Base-by-base conservation (phyloP, 2,113 vertebrate genomes). In the Datnioides undecimradiatus region DNA sequence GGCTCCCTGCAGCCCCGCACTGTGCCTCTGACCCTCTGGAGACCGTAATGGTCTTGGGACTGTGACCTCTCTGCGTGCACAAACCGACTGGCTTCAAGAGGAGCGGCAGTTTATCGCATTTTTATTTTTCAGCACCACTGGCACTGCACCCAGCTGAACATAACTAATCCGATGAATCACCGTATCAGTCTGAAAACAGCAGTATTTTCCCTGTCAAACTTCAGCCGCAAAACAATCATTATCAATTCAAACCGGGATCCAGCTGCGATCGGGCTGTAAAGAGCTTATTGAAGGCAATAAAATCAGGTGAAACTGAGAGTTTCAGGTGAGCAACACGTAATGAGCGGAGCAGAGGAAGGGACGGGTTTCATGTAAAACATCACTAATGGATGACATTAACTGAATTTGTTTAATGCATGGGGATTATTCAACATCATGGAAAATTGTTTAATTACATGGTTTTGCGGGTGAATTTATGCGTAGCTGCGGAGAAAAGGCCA, bases 371-470 rank as follows among this genome's bases (percentile, higher is more conserved):
- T 52, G 19, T 14, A 43, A 75, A 84, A 82, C 80, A 49, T 13
- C 33, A 54, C 34, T 73, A 84, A 80, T 46, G 57, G 62, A 59
- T 87, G 76, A 83, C 80, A 82, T 86, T 79, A 34, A 13, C 79
- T 58, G 59, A 86, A 82, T 83, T 62, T 27, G 65, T 62, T 52
- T 71, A 83, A 74, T 63, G 48, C 45, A 46, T 34, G 38, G 43
- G 69, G 84, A 85, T 87, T 82, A 87, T 76, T 75, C 52, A 78
- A 62, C 66, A 84, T 83, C 54, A 64, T 23, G 54, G 67, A 64
- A 55, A 83, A 87, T 73, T 79, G 57, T 67, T 48, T 87, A 84
- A 91, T 89, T 89, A 70, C 43, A 79, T 48, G 45, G 40, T 45
- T 73, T 21, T 65, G 5, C 43, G 38, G 75, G 46, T 80, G 5